A percentile compares a stretch with the other conserved stretches of the same genome.
These are phyloP conservation scores for Gymnoscopelus braueri DNA, from an alignment of 2,797 vertebrate genomes.

Conservation along the genomic window DNA sequence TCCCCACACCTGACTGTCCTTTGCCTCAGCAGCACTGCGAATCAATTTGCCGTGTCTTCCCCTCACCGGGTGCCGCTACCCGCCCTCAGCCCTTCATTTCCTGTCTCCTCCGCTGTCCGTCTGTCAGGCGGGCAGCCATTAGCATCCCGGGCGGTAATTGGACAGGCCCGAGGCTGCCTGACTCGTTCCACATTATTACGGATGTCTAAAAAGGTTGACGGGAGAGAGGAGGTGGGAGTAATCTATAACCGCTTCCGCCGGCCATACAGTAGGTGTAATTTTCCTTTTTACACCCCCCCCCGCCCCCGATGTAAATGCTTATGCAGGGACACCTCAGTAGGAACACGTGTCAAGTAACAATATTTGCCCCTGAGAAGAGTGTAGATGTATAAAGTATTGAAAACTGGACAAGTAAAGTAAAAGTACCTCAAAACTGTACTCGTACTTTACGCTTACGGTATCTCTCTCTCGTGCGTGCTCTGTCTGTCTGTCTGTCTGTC, in stretches of 20 bases:
- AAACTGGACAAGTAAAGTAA: too few relatives aligned
- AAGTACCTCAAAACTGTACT: too few relatives aligned
- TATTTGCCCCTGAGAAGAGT: too few relatives aligned
- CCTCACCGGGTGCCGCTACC: slow-evolving; percentile 45
- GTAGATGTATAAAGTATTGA: too few relatives aligned
- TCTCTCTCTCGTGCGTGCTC: too few relatives aligned
- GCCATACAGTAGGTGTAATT: slow-evolving; percentile 10
- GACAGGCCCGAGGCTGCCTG: slow-evolving; percentile 46
- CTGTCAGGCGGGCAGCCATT: slow-evolving; percentile 47
- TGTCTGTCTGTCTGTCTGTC: too few relatives aligned
- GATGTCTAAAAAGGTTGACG: slow-evolving; percentile 43
- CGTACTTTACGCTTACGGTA: too few relatives aligned
- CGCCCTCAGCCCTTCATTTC: slow-evolving; percentile 56
- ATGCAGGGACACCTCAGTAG: slow-evolving; percentile 21
- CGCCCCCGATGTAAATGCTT: slow-evolving; percentile 8
- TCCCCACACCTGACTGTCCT: slow-evolving; percentile 53
- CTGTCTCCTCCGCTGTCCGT: slow-evolving; percentile 68
- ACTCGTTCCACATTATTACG: slow-evolving; percentile 54
- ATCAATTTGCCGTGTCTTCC: slow-evolving; percentile 56
- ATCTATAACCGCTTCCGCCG: slow-evolving; percentile 26
- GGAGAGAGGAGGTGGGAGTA: slow-evolving; percentile 1
- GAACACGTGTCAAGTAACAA: slow-evolving; percentile 16
- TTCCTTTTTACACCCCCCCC: not conserved
- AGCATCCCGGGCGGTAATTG: slow-evolving; percentile 70
- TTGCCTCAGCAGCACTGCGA: slow-evolving; percentile 44